phyloP scores from a whole-genome alignment of 1,140 invertebrate species.

The Temnothorax nylanderi region DNA sequence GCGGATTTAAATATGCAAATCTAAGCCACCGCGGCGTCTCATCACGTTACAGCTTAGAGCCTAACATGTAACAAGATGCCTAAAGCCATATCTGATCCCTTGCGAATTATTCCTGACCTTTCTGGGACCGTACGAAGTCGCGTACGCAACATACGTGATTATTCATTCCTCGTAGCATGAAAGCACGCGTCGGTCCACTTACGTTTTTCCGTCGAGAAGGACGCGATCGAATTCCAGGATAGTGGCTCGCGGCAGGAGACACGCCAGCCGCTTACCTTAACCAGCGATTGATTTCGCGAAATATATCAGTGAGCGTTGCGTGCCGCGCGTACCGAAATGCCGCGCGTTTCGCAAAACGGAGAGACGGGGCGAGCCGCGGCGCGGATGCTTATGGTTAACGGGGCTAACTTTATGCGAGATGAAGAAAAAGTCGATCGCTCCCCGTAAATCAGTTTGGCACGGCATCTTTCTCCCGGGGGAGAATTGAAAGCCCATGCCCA shows the following conservation, averaged over 20 bases:
- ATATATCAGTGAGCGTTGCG: constrained; percentile 34
- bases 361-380: constrained; percentile 9
- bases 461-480: constrained; percentile 56
- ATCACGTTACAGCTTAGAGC: background rate
- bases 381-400: constrained; percentile 71
- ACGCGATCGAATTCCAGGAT: constrained; percentile 57
- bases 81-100: background rate
- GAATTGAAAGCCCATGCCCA: constrained; percentile 69
- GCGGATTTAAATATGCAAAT: background rate
- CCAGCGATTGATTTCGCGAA: constrained; percentile 36
- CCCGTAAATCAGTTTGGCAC: constrained; percentile 66
- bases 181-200: background rate
- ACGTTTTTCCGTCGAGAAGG: constrained; percentile 31
- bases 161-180: constrained; percentile 16
- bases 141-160: background rate
- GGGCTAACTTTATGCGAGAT: constrained; percentile 70
- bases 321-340: constrained; percentile 42
- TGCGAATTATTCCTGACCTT: background rate
- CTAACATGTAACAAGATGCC: background rate
- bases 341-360: constrained; percentile 41
- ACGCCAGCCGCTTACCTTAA: constrained; percentile 21
- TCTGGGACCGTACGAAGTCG: background rate
- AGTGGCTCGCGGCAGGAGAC: background rate
- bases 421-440: constrained; percentile 61
- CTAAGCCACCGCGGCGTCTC: background rate